Evolutionary conservation across 2,113 vertebrate genomes (phyloP).

Genomic region (Micromys minutus): DNA sequence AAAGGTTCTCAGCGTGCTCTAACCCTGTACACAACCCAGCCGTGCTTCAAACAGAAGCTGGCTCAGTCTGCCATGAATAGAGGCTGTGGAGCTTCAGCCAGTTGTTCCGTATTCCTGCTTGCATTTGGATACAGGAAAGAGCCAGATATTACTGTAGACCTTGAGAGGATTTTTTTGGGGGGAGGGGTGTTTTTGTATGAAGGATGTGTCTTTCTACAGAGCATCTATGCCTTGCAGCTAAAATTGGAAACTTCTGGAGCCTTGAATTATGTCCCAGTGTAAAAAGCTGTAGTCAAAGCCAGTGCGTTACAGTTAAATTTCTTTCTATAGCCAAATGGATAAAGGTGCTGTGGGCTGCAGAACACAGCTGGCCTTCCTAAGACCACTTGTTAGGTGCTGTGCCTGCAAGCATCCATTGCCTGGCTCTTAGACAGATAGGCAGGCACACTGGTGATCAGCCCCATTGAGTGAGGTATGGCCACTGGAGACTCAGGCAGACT

Average conservation of each 20-base stretch:
- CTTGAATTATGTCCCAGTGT: not conserved
- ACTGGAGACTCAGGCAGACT: not conserved
- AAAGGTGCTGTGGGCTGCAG: accelerated
- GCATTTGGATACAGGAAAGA: not conserved
- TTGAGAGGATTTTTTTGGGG: not conserved
- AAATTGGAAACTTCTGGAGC: not conserved
- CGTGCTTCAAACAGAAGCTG: not conserved
- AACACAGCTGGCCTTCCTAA: not conserved
- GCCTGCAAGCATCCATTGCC: accelerated
- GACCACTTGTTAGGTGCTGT: accelerated
- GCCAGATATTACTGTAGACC: not conserved
- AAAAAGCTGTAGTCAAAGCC: not conserved
- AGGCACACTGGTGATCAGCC: not conserved
- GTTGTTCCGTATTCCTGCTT: not conserved
- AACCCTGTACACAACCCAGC: not conserved
- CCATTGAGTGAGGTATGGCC: not conserved
- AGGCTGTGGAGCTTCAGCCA: not conserved
- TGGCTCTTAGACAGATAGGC: accelerated
- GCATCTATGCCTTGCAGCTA: not conserved
- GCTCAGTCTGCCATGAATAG: not conserved
- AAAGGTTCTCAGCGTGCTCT: not conserved
- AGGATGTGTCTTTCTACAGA: not conserved
- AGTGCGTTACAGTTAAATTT: not conserved
- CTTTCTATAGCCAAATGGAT: not conserved
- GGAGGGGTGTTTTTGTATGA: not conserved